phyloP scores from a whole-genome alignment of 1,140 invertebrate genomes.

The Microplitis mediator region DNA sequence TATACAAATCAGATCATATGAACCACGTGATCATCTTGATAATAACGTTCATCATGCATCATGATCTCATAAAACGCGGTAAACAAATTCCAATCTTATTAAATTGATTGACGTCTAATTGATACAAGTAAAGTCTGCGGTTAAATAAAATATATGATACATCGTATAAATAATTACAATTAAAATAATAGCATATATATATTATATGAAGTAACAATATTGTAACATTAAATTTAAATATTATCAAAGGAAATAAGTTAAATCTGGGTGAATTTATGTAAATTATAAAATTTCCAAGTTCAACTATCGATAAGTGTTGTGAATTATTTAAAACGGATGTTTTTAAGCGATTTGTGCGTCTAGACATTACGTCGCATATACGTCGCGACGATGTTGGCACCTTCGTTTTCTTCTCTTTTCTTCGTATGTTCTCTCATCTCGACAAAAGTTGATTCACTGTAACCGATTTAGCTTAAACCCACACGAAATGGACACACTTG shows the following conservation, averaged over 20 bases:
- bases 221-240: too few relatives aligned
- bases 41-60: slow-evolving; percentile 12
- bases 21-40: not conserved
- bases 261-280: not conserved
- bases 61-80: slow-evolving; percentile 6
- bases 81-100: slow-evolving; percentile 42
- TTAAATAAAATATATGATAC: too few relatives aligned
- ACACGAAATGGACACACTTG: slow-evolving; percentile 38
- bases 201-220: too few relatives aligned
- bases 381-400: slow-evolving; percentile 19
- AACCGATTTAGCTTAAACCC: slow-evolving; percentile 43
- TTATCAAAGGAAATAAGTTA: too few relatives aligned
- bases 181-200: too few relatives aligned
- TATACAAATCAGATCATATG: not conserved
- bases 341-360: slow-evolving; percentile 44
- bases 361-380: slow-evolving; percentile 39
- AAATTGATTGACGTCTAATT: slow-evolving; percentile 38
- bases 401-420: slow-evolving; percentile 11
- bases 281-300: slow-evolving; percentile 4
- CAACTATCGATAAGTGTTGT: too few relatives aligned
- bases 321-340: too few relatives aligned
- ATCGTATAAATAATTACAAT: too few relatives aligned
- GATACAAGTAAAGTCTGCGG: not conserved
- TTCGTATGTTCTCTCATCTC: slow-evolving; percentile 9
- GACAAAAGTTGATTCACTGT: slow-evolving; percentile 43